Evolutionary conservation across 2,797 vertebrate species (phyloP), one percentile per base, ranked within the genome.

Genomic region (Pangasius djambal): DNA sequence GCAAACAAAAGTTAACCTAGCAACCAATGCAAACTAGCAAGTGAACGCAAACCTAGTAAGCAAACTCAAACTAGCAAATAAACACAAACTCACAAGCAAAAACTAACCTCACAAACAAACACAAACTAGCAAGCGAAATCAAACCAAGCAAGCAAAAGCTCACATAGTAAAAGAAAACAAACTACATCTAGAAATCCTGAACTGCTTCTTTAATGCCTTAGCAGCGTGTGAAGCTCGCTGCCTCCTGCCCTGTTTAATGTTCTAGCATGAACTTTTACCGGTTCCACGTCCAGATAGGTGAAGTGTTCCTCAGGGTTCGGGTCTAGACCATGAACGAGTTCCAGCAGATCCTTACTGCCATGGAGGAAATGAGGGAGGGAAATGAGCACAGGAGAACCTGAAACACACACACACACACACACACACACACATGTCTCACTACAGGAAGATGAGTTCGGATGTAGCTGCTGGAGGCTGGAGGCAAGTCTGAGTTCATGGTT

Each of bases 351-450:
- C 0, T 90, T 6, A 92, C 96, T 98, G 72, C 96, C 98, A 3
- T 97, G 89, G 34, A 99, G 96, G 92, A 98, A 99, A 94, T 99
- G 98, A 0, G 98, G 98, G 87, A 99, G 95, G 20, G 98, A 97
- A 90, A 99, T 97, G 82, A 91, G 97, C 89, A 99, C 93, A 0
- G 98, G 97, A 78, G 18, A 94, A 48, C 94, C 98, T 99, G 88
- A 86, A 93, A 79, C 75, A 83, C 69, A 79, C 85, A 70, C 8
- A 59, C 78, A 61, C 34, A 34, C 34, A 84, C 63, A 81, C 86
- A 74, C 10, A 59, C 67, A 67, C 61, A 69, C 83, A 84, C 61
- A 84, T 44, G 69, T 2, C 3, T 5, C 3, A 79, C 15, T 78
- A 78, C 44, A 15, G 20, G 12, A 31, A 18, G 6, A n/a, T 78